Evolutionary conservation across 2,113 vertebrate genomes (phyloP).

Genomic region (Gallinago paraguaiae): DNA sequence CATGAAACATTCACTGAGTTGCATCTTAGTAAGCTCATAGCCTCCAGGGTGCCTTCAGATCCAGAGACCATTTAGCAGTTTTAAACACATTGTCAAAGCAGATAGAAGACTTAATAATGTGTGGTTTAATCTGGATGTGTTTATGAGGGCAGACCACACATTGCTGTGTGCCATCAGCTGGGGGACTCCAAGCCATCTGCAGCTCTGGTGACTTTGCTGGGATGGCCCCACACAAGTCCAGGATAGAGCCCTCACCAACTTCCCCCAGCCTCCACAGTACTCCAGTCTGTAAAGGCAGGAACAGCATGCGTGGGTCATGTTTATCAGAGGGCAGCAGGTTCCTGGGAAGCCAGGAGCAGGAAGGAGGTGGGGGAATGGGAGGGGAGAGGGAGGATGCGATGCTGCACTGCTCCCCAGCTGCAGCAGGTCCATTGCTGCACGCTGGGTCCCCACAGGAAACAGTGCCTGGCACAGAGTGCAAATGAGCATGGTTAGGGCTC

Average conservation of each 20-base stretch:
- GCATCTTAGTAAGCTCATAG: background rate
- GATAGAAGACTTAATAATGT: background rate
- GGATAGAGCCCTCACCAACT: background rate
- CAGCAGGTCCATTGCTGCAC: background rate
- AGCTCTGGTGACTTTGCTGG: background rate
- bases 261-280: background rate
- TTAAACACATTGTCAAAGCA: background rate
- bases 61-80: background rate
- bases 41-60: background rate
- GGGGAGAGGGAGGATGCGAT: background rate
- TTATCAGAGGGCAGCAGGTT: background rate
- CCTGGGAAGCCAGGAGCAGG: background rate
- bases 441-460: background rate
- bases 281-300: background rate
- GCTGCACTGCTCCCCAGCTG: background rate
- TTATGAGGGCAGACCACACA: background rate
- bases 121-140: background rate
- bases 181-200: fast-evolving
- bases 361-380: background rate
- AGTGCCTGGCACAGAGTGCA: background rate
- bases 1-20: background rate
- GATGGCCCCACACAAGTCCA: background rate
- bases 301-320: background rate
- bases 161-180: background rate
- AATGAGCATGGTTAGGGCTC: background rate